Conservation (phyloP, 2,888 invertebrate genomes). For the Diarsia rubi region DNA sequence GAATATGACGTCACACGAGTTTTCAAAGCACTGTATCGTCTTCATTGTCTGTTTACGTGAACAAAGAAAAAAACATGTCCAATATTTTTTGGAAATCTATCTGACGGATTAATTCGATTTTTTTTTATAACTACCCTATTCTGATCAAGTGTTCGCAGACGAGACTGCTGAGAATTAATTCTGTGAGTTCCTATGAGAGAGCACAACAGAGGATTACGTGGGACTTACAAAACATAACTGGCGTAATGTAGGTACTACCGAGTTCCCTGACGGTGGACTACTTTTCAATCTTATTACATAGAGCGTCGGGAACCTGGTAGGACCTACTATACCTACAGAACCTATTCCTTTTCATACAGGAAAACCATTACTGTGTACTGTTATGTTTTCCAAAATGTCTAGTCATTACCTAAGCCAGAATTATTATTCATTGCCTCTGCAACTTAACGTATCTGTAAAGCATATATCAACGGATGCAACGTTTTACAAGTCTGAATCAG, state of each 20-base stretch:
- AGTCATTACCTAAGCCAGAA: neutral
- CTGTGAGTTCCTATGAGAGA: neutral
- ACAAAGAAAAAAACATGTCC: too few relatives aligned
- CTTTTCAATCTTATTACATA: too few relatives aligned
- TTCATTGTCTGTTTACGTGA: too few relatives aligned
- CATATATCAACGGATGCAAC: neutral
- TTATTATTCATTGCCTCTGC: neutral
- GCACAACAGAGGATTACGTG: neutral
- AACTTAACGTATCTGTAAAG: neutral
- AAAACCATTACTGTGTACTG: neutral
- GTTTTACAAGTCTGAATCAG: slow-evolving; percentile 54
- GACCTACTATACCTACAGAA: neutral
- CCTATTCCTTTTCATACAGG: neutral
- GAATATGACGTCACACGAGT: too few relatives aligned
- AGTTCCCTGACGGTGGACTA: too few relatives aligned
- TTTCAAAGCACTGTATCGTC: too few relatives aligned
- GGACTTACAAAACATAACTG: neutral
- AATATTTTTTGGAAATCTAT: too few relatives aligned
- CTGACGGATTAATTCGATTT: too few relatives aligned
- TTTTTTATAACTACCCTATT: too few relatives aligned
- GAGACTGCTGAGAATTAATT: neutral
- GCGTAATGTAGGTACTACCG: neutral
- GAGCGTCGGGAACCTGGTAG: too few relatives aligned
- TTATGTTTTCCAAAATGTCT: neutral
- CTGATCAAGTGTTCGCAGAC: neutral